Conservation (phyloP, 2,113 vertebrate species). For the Mola mola region DNA sequence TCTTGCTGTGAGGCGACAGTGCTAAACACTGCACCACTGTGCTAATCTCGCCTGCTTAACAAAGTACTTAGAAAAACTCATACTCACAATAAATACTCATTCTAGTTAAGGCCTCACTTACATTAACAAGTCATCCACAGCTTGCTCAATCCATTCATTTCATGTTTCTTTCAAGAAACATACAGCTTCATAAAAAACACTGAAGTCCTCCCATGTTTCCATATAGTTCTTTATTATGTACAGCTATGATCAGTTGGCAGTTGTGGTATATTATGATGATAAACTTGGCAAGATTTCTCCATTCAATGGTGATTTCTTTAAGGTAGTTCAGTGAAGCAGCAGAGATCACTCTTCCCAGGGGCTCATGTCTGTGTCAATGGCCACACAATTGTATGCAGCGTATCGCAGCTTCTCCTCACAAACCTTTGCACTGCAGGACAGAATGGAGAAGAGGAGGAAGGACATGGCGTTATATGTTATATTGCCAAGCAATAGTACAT, state of each 20-base stretch:
- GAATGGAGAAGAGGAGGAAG: slow-evolving; percentile 6
- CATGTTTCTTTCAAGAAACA: background rate
- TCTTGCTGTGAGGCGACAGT: too few relatives aligned
- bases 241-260: slow-evolving; percentile 69
- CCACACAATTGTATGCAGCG: slow-evolving; percentile 97
- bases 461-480: background rate
- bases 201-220: slow-evolving; percentile 16
- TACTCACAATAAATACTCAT: too few relatives aligned
- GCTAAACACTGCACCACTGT: too few relatives aligned
- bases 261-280: slow-evolving; percentile 43
- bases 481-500: background rate
- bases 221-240: slow-evolving; percentile 78
- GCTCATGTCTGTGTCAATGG: slow-evolving; percentile 97
- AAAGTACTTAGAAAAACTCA: too few relatives aligned
- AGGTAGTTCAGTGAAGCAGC: slow-evolving; percentile 20
- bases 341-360: slow-evolving; percentile 93
- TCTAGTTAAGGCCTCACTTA: too few relatives aligned
- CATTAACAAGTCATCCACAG: too few relatives aligned
- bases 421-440: slow-evolving; percentile 87
- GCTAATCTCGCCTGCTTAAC: too few relatives aligned
- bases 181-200: background rate
- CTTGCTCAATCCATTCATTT: too few relatives aligned
- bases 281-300: slow-evolving; percentile 35
- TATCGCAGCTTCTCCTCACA: slow-evolving; percentile 98
- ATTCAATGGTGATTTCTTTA: slow-evolving; percentile 32